phyloP scores from a whole-genome alignment of 1,140 invertebrate species.

The Zaprionus africanus region DNA sequence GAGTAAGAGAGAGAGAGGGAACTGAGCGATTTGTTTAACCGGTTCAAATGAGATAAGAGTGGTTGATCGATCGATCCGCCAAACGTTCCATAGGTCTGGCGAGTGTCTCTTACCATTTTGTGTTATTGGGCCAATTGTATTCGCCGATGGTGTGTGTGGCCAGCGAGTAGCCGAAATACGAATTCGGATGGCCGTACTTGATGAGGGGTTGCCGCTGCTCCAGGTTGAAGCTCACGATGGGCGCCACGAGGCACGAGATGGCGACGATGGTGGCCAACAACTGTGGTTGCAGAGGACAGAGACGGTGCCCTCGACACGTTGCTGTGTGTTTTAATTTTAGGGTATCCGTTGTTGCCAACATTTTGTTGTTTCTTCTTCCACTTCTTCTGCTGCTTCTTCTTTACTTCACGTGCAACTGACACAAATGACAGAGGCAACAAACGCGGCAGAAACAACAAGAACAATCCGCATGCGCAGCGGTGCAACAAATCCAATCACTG shows the following conservation, averaged over 20 bases:
- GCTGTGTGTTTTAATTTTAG: background rate
- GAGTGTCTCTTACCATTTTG: conserved; percentile 76
- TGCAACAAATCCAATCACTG: conserved; percentile 27
- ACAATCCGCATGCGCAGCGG: conserved; percentile 16
- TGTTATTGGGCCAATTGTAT: conserved; percentile 70
- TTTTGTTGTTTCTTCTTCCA: conserved; percentile 1
- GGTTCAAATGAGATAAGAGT: background rate
- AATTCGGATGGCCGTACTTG: conserved; percentile 71
- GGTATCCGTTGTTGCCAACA: background rate
- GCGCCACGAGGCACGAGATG: background rate
- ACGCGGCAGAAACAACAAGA: background rate
- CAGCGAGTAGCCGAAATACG: conserved; percentile 81
- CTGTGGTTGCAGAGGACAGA: background rate
- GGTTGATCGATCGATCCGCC: background rate
- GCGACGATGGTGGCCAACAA: background rate
- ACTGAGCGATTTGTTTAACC: background rate
- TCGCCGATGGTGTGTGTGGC: conserved; percentile 79
- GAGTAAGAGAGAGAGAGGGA: background rate
- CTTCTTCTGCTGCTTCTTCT: background rate
- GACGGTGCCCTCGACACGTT: background rate
- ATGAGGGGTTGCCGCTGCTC: conserved; percentile 77
- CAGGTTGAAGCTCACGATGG: conserved; percentile 63
- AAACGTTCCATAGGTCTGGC: background rate
- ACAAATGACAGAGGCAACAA: conserved; percentile 15
- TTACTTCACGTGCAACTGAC: conserved; percentile 48